Evolutionary conservation across 2,113 vertebrate species (phyloP), one percentile per base, ranked within the genome.

Genomic region (Melanotaenia duboulayi): DNA sequence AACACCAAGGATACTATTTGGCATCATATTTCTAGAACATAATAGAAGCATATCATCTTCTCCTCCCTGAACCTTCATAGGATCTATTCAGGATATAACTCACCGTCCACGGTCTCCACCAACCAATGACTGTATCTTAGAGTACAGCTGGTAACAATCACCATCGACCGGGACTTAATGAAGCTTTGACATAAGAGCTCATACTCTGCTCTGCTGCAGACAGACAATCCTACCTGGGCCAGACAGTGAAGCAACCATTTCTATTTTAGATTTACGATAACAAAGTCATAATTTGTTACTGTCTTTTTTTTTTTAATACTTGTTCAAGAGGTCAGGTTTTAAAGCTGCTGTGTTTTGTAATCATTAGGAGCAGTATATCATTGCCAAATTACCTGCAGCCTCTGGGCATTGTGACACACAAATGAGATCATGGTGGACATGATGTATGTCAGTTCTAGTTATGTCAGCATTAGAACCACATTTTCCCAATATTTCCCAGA

Each of bases 121-220:
- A 76, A 42, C 16, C 74, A 66, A 52, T 73, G 44, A 25, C 71
- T 22, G 17, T 57, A 67, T 58, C 56, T 48, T 56, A 71, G 59
- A 58, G 66, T 50, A 63, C 94, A 94, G 93, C 91, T 94, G 94
- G 89, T 83, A 90, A 80, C 78, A 89, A 93, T 94, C 92, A 94
- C 73, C 40, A 2, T 7, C 48, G 74, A 71, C 56, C 11, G 5
- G 80, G 73, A 84, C 70, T 76, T 86, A 91, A 89, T 89, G 84
- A 88, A 84, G 91, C 82, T 85, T 85, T 84, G 85, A 89, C 84
- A 84, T 81, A 28, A 66, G 84, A 82, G 86, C 80, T 84, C 79
- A 65, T 65, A 67, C 78, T 76, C 35, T 25, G 63, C 69, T n/a
- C 51, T 70, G 70, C 68, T 37, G 48, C 81, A 70, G 86, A 74